Conservation (phyloP, 2,797 vertebrate genomes). For the Xenops minutus region DNA sequence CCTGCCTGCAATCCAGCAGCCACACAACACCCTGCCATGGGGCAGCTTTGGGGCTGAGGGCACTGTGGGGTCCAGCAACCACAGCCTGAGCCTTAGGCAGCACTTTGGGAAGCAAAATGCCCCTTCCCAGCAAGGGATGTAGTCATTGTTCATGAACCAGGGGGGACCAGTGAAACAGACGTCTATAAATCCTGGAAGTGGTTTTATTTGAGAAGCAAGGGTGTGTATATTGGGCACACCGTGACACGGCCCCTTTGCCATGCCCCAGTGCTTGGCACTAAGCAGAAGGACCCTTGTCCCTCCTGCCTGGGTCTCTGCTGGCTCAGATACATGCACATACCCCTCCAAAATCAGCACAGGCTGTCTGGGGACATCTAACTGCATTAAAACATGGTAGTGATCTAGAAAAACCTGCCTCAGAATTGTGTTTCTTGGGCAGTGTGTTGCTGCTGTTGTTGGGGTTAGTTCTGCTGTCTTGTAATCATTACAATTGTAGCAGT, state of each 20-base stretch:
- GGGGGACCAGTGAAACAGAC: not conserved
- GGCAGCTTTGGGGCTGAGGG: not conserved
- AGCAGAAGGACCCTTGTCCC: not conserved
- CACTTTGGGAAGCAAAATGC: rapidly evolving
- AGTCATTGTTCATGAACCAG: not conserved
- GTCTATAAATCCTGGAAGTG: not conserved
- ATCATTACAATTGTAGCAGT: not conserved
- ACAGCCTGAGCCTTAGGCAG: not conserved
- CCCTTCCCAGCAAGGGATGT: not conserved
- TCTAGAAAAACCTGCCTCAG: not conserved
- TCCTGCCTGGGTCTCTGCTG: rapidly evolving
- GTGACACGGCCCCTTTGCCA: not conserved
- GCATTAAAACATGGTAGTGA: not conserved
- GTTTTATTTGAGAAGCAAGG: not conserved
- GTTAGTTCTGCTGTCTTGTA: not conserved
- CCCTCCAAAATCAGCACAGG: not conserved
- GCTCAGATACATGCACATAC: rapidly evolving
- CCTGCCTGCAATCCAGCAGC: not conserved
- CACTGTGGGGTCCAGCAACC: not conserved
- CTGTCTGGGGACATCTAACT: not conserved
- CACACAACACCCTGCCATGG: rapidly evolving
- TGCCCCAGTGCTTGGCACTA: not conserved
- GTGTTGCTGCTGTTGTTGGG: not conserved
- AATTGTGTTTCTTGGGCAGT: not conserved
- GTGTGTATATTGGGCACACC: not conserved